Conservation (phyloP, 1,140 invertebrate species). For the Zaprionus lachaisei region DNA sequence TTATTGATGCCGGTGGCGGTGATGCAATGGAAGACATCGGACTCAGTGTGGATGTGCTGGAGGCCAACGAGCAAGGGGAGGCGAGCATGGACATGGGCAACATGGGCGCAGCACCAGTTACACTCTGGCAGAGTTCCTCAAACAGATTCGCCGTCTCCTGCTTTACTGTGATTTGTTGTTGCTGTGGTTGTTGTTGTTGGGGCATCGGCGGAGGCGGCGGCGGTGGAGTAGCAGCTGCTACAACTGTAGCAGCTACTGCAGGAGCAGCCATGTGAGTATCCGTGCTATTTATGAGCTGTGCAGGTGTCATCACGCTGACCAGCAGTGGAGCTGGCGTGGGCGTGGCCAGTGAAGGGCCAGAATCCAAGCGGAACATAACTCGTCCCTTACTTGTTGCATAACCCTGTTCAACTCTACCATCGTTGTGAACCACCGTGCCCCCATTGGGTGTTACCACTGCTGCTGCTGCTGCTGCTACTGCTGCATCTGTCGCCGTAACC, state of each 20-base stretch:
- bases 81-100: conserved; percentile 85
- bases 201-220: conserved; percentile 80
- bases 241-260: background rate
- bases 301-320: conserved; percentile 73
- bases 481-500: background rate
- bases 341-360: conserved; percentile 86
- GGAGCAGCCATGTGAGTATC: conserved; percentile 10
- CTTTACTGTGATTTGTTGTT: conserved; percentile 62
- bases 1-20: conserved; percentile 85
- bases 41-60: conserved; percentile 87
- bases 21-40: conserved; percentile 88
- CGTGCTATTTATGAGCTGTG: conserved; percentile 54
- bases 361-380: conserved; percentile 24
- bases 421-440: background rate
- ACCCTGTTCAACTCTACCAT: background rate
- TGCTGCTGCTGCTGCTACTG: background rate
- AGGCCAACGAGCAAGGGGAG: conserved; percentile 87
- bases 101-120: conserved; percentile 84
- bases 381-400: too few species aligned
- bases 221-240: conserved; percentile 19
- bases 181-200: background rate
- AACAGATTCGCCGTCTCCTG: conserved; percentile 85
- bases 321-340: conserved; percentile 78
- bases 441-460: background rate
- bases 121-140: conserved; percentile 87